Evolutionary conservation across 1,140 invertebrate genomes (phyloP).

Genomic region (Drosophila eugracilis): DNA sequence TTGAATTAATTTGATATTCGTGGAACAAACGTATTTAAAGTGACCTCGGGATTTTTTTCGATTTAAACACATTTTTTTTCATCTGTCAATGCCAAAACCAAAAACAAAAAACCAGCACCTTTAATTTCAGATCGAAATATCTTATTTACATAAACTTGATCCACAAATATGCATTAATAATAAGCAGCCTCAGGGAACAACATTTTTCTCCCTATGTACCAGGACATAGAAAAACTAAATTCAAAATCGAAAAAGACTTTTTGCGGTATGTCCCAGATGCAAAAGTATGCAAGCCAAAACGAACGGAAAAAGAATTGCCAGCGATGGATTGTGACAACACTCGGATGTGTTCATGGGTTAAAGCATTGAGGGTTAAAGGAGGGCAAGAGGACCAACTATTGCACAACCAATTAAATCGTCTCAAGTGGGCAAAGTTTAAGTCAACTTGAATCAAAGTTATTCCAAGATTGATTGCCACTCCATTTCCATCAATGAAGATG

Average conservation of each 20-base stretch:
- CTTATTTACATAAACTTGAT: no score
- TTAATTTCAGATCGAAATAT: no score
- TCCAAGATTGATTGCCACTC: neutral
- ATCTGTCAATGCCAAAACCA: no score
- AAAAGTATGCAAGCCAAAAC: conserved; percentile 27
- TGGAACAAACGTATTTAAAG: no score
- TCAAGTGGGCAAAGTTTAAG: conserved; percentile 37
- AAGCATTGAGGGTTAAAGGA: neutral
- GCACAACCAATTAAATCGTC: conserved; percentile 33
- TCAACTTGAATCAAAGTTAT: conserved; percentile 7
- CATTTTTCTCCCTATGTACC: neutral
- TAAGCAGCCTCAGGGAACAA: neutral
- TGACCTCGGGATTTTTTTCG: no score
- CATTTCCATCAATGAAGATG: neutral
- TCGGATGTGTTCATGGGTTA: neutral
- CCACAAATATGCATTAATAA: neutral
- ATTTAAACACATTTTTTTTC: no score
- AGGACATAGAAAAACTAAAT: conserved; percentile 14
- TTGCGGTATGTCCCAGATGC: conserved; percentile 26
- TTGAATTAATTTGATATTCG: no score
- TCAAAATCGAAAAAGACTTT: conserved; percentile 33
- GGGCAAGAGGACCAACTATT: neutral
- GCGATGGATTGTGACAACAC: conserved; percentile 7
- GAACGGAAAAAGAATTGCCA: conserved; percentile 19
- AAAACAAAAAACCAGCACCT: no score